Evolutionary conservation across 2,888 invertebrate species (phyloP), one percentile per base, ranked within the genome.

Genomic region (Cyaniris semiargus): DNA sequence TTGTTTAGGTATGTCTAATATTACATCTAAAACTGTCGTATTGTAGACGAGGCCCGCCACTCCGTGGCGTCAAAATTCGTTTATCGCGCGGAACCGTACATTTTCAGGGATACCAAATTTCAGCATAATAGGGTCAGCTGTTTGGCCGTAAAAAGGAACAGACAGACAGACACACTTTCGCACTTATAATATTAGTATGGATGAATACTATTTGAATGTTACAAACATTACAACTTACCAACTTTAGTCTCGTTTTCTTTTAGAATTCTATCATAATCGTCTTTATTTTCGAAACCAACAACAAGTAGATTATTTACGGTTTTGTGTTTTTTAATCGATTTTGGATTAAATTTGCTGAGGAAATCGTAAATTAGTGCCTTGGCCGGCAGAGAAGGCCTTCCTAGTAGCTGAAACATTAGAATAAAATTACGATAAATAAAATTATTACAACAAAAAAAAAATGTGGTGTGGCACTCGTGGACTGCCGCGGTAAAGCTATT

Each of bases 241-340:
- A 93, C 77, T 27, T 81, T 71, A 58, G 85, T 83, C 18, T 88
- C 88, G 53, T 86, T 85, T 0, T 88, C 87, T 7, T 82, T 83
- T 3, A 91, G 78, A 13, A 91, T 86, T 3, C 80, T 85, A 2
- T 90, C 85, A 77, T 82, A 89, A 53, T 86, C 82, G 6, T 85
- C 83, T 78, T 89, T 86, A 2, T 86, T 83, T 1, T 79, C 56
- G 75, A 92, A 91, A 0, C 88, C 89, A 27, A 92, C 84, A 72
- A 91, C 90, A 71, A 93, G 81, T 60, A 93, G 81, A 80, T 90
- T 90, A 77, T 86, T 87, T 53, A 90, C 83, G 31, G 81, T 80
- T 77, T 87, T 88, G 79, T 91, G 91, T 77, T 91, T 91, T 82
- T 93, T 93, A 21, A 92, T 88, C 1, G 86, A 83, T n/a, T 82